Conservation (phyloP, 1,140 invertebrate species). For the Holotrichia oblita region DNA sequence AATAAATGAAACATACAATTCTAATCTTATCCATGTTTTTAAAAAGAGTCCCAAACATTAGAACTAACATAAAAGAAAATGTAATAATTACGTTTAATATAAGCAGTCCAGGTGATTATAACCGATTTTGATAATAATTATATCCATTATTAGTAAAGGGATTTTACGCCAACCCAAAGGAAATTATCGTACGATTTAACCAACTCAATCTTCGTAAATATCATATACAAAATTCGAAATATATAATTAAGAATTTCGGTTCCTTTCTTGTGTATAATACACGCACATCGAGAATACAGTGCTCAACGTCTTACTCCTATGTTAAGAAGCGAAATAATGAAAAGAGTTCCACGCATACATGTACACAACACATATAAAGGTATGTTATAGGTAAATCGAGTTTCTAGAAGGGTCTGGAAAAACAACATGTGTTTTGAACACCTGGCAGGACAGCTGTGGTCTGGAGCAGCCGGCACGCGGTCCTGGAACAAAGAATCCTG, state of each 20-base stretch:
- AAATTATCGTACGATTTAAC: background rate
- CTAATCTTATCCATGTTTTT: no score
- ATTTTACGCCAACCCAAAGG: background rate
- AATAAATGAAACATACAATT: no score
- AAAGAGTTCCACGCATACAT: background rate
- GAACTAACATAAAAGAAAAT: no score
- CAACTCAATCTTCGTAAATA: background rate
- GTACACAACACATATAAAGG: background rate
- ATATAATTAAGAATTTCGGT: background rate
- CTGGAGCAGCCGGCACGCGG: slow-evolving; percentile 34
- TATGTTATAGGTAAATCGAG: slow-evolving; percentile 30
- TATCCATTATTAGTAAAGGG: background rate
- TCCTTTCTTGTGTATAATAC: background rate
- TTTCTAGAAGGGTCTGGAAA: slow-evolving; percentile 36
- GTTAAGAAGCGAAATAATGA: slow-evolving; percentile 16
- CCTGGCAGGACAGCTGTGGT: slow-evolving; percentile 32
- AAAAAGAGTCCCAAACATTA: no score
- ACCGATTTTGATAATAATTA: no score
- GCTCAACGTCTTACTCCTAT: background rate
- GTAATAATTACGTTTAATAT: no score
- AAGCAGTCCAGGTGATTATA: no score
- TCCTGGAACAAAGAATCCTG: slow-evolving; percentile 36
- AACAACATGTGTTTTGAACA: slow-evolving; percentile 36
- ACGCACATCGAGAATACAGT: background rate
- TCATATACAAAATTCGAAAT: background rate